Conservation (phyloP, 2,888 invertebrate species). For the Charanyca ferruginea region DNA sequence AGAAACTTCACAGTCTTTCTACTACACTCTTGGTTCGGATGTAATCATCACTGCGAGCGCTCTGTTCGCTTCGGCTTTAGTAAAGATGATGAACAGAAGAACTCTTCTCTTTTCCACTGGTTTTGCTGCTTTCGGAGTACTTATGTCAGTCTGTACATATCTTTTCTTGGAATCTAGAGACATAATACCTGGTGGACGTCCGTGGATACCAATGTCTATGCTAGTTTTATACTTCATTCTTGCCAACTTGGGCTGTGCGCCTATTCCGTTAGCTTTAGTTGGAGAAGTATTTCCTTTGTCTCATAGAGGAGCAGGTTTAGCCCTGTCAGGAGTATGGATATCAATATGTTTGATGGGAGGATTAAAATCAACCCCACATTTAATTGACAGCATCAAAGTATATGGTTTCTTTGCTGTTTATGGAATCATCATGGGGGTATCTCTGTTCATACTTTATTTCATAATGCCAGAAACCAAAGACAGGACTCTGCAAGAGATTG, state of each 20-base stretch:
- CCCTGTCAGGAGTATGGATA: constrained; percentile 69
- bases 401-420: constrained; percentile 79
- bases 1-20: constrained; percentile 66
- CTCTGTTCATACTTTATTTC: constrained; percentile 64
- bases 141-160: constrained; percentile 66
- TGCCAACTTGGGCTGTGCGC: constrained; percentile 75
- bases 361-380: constrained; percentile 70
- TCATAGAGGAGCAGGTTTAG: constrained; percentile 70
- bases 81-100: constrained; percentile 71
- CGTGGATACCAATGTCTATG: constrained; percentile 66
- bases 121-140: constrained; percentile 65
- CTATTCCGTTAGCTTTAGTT: constrained; percentile 72
- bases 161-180: constrained; percentile 64
- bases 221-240: constrained; percentile 72
- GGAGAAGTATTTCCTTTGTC: constrained; percentile 75
- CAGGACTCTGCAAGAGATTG: constrained; percentile 69
- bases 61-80: constrained; percentile 69
- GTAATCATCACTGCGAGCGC: constrained; percentile 71
- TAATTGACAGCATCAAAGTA: constrained; percentile 69
- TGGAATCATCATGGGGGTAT: constrained; percentile 64
- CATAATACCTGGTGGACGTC: constrained; percentile 62
- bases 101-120: constrained; percentile 72
- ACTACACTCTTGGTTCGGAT: constrained; percentile 72
- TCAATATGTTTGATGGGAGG: constrained; percentile 67
- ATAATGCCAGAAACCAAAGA: constrained; percentile 71